Conservation (phyloP, 2,888 invertebrate species). For the Eretmocerus hayati region DNA sequence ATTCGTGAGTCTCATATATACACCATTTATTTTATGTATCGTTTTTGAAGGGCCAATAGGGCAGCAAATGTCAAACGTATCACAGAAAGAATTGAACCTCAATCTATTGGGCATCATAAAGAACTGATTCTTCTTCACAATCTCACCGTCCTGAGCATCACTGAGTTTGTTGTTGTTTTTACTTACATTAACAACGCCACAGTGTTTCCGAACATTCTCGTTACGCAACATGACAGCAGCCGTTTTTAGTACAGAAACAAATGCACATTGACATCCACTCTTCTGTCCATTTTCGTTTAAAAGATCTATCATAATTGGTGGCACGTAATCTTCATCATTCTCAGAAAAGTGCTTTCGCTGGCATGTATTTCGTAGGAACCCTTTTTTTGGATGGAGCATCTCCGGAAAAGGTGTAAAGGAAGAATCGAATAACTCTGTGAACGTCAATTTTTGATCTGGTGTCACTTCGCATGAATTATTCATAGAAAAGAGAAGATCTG, state of each 20-base stretch:
- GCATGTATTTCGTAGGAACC: background rate
- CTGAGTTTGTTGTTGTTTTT: background rate
- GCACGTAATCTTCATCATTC: slow-evolving; percentile 4
- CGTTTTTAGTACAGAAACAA: background rate
- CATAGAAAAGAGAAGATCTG: no score
- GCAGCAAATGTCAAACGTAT: slow-evolving; percentile 32
- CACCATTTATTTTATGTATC: slow-evolving; percentile 29
- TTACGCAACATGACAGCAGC: background rate
- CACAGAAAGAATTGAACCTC: slow-evolving; percentile 28
- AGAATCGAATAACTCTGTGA: no score
- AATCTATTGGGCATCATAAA: background rate
- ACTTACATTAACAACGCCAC: no score
- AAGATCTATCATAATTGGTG: background rate
- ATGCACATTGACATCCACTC: background rate
- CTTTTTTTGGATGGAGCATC: slow-evolving; percentile 4
- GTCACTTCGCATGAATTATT: no score
- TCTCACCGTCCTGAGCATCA: background rate
- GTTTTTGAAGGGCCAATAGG: slow-evolving; percentile 27
- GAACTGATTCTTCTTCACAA: background rate
- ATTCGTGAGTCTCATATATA: slow-evolving; percentile 29
- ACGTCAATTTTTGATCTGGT: no score
- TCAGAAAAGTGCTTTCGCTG: background rate
- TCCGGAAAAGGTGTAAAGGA: no score
- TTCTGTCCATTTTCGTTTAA: background rate
- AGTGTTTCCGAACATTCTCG: background rate